Evolutionary conservation across 1,140 invertebrate species (phyloP), one percentile per base, ranked within the genome.

Genomic region (Andricus grossulariae): DNA sequence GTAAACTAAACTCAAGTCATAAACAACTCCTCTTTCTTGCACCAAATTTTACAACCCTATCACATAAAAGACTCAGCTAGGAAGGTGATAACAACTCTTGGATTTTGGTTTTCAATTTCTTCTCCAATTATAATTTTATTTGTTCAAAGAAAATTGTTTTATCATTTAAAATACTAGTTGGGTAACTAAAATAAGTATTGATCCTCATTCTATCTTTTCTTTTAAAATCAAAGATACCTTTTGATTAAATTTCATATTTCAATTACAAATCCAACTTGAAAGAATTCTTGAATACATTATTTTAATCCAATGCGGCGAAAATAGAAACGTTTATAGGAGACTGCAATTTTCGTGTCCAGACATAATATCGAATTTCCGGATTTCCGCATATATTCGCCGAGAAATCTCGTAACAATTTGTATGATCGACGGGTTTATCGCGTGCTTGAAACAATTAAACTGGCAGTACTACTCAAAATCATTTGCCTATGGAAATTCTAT

Each of bases 1-100:
- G 60, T 66, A 66, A 66, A 66, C 25, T n/a, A 39, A 66, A 66
- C 32, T n/a, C 5, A 66, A 66, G 60, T n/a, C 60, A 66, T 66
- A 66, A 66, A 66, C 60, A 66, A 32, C 10, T 39, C 25, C 0
- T 32, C 32, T 60, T 32, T 60, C 57, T 45, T 66, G 25, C 10
- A 8, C 15, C 32, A 66, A 66, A 66, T 66, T 66, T 66, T 39
- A 66, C 60, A 39, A 15, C 39, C 57, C 39, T 66, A 16, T 66
- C 60, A 25, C 25, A 45, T 39, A 39, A 66, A 39, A 66, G 39
- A 25, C 60, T 39, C 60, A 45, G 39, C 21, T 15, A 16, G 25
- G 15, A 45, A 32, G 32, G 7, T 66, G 25, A 39, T 39, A 13
- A n/a, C 13, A 66, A 13, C 39, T 11, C 39, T 39, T 66, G 25